Conservation (phyloP, 2,888 invertebrate species). For the Stenichneumon culpator region DNA sequence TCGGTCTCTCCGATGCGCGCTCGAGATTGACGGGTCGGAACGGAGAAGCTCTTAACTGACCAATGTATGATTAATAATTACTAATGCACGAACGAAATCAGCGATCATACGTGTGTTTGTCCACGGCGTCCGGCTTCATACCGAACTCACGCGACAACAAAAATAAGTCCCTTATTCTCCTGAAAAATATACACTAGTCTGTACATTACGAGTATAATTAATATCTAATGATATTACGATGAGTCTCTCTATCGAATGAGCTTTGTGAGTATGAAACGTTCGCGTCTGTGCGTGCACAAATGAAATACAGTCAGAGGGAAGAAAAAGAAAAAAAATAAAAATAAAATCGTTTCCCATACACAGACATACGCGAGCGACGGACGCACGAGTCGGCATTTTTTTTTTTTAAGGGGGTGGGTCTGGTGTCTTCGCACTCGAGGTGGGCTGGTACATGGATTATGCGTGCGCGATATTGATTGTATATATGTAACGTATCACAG, state of each 20-base stretch:
- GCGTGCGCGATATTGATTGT: slow-evolving; percentile 46
- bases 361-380: neutral
- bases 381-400: slow-evolving; percentile 6
- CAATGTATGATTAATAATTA: neutral
- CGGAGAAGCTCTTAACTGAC: neutral
- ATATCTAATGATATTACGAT: slow-evolving; percentile 33
- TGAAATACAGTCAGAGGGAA: slow-evolving; percentile 12
- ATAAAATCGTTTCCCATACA: neutral
- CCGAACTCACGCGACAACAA: neutral
- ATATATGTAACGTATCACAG: slow-evolving; percentile 79
- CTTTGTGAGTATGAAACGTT: slow-evolving; percentile 15
- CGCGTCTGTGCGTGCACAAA: slow-evolving; percentile 3
- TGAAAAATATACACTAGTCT: slow-evolving; percentile 20
- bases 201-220: slow-evolving; percentile 17
- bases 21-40: neutral
- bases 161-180: slow-evolving; percentile 53
- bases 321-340: slow-evolving; percentile 1
- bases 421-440: slow-evolving; percentile 31
- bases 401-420: too few relatives aligned
- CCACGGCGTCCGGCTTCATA: neutral
- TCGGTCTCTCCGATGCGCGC: neutral
- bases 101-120: slow-evolving; percentile 10
- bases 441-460: slow-evolving; percentile 14
- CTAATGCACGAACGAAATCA: neutral
- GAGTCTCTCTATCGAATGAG: slow-evolving; percentile 23